A percentile compares a stretch with the other conserved stretches of the same genome.
phyloP scores from a whole-genome alignment of 2,797 vertebrate genomes.

The Enteromius afrohamiltoni region DNA sequence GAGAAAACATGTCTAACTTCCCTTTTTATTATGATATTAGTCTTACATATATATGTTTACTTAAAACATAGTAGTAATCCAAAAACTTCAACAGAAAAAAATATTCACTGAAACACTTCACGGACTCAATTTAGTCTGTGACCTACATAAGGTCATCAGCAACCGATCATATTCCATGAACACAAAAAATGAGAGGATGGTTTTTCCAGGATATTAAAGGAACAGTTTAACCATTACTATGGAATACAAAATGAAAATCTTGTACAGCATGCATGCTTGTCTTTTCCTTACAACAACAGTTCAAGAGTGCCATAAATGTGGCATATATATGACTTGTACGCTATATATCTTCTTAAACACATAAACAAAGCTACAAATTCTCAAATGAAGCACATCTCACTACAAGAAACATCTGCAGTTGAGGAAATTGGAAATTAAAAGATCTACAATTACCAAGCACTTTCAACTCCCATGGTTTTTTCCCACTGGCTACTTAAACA shows the following conservation, averaged over 20 bases:
- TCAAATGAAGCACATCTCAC: neutral
- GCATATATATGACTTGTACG: neutral
- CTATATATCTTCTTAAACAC: neutral
- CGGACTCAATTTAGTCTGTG: neutral
- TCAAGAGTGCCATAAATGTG: neutral
- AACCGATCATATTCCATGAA: neutral
- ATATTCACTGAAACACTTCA: neutral
- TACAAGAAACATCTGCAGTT: neutral
- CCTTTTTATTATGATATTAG: neutral
- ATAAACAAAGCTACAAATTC: neutral
- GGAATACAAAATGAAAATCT: neutral
- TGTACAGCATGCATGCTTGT: neutral
- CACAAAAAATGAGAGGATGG: neutral
- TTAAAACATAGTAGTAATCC: neutral
- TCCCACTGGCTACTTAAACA: conserved; percentile 50
- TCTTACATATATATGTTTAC: neutral
- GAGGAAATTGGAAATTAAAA: conserved; percentile 32
- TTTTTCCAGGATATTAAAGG: neutral
- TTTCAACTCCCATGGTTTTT: conserved; percentile 12
- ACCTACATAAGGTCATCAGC: neutral
- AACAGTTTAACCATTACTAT: neutral
- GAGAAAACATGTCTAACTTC: conserved; percentile 6
- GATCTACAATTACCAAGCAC: neutral
- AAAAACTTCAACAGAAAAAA: conserved; percentile 5
- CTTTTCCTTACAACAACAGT: neutral